These are phyloP conservation scores for Plemyria rubiginata DNA, from an alignment of 2,888 invertebrate genomes.

Conservation along the genomic window DNA sequence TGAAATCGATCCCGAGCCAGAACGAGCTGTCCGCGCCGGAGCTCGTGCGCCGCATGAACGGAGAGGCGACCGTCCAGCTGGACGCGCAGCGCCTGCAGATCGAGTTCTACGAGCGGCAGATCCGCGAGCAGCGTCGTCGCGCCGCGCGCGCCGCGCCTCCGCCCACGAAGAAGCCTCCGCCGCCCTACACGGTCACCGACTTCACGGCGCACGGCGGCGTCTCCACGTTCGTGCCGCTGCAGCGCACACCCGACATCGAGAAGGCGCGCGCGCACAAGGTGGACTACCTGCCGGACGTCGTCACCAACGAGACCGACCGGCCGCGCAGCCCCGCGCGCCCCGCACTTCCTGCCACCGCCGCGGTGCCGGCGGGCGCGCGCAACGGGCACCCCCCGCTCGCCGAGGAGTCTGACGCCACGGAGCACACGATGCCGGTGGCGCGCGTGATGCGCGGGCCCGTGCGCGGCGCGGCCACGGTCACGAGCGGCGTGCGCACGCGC, in stretches of 20 bases:
- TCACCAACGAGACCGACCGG: constrained; percentile 69
- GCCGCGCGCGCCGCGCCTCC: constrained; percentile 52
- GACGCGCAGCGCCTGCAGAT: constrained; percentile 78
- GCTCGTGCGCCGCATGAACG: constrained; percentile 64
- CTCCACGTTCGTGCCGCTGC: constrained; percentile 78
- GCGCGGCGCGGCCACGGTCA: constrained; percentile 89
- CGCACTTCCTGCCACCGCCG: constrained; percentile 44
- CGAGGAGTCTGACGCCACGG: constrained; percentile 65
- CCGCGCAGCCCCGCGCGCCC: constrained; percentile 46
- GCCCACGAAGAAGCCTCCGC: constrained; percentile 49
- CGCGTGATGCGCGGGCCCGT: constrained; percentile 91
- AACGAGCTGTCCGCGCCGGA: constrained; percentile 76
- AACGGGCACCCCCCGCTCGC: constrained; percentile 49
- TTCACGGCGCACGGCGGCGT: constrained; percentile 72
- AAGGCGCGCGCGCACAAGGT: constrained; percentile 77
- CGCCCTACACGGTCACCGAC: constrained; percentile 79
- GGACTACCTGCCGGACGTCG: constrained; percentile 78
- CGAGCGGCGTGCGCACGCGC: constrained; percentile 83
- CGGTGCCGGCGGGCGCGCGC: constrained; percentile 45
- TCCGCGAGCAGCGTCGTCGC: constrained; percentile 68
- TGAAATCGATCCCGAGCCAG: constrained; percentile 70
- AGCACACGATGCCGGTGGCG: constrained; percentile 87
- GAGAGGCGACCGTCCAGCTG: constrained; percentile 52
- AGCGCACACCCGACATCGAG: constrained; percentile 80
- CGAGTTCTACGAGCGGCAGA: constrained; percentile 80